Conservation (phyloP, 2,888 invertebrate genomes). For the Sylvicola fuscatus region DNA sequence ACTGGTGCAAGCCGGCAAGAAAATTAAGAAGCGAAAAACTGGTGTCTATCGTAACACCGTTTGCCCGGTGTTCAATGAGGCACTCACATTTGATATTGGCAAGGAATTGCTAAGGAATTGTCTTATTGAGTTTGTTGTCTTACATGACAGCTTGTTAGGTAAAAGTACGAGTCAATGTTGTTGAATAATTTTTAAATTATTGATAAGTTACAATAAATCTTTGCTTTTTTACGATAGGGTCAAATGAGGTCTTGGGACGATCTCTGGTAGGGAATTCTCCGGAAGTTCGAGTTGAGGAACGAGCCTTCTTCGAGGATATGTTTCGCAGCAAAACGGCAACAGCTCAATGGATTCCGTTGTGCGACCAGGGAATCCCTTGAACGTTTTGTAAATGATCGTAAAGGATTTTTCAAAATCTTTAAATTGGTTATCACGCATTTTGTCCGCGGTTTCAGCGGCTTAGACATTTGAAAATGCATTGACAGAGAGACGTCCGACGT, state of each 20-base stretch:
- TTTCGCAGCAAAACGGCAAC: constrained; percentile 33
- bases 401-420: no score
- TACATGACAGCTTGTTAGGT: constrained; percentile 38
- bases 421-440: no score
- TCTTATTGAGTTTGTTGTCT: constrained; percentile 34
- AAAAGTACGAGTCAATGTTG: constrained; percentile 4
- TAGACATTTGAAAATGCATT: no score
- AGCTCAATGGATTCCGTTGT: constrained; percentile 33
- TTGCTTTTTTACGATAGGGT: constrained; percentile 18
- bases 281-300: constrained; percentile 26
- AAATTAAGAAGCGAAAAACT: constrained; percentile 86
- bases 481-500: no score
- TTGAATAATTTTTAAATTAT: neutral
- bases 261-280: constrained; percentile 30
- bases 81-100: constrained; percentile 80
- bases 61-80: constrained; percentile 83
- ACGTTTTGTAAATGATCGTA: neutral
- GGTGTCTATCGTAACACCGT: constrained; percentile 73
- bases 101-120: constrained; percentile 33
- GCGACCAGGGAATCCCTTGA: constrained; percentile 15
- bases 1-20: constrained; percentile 66
- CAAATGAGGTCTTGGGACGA: constrained; percentile 30
- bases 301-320: constrained; percentile 33
- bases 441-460: no score
- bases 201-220: neutral